phyloP scores from a whole-genome alignment of 2,888 invertebrate species.

The Drosophila antonietae region DNA sequence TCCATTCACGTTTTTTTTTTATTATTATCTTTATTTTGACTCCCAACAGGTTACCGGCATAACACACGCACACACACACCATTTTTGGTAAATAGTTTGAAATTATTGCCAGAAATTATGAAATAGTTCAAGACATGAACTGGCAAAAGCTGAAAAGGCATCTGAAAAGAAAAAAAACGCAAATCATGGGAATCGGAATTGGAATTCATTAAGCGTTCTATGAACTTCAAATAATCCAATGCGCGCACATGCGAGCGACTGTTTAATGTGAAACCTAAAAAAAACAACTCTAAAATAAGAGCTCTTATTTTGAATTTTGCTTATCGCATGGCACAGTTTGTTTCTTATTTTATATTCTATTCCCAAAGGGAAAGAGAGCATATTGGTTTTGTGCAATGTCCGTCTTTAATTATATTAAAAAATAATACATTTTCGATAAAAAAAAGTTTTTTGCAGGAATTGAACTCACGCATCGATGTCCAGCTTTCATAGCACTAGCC shows the following conservation, averaged over 20 bases:
- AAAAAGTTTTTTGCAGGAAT: no score
- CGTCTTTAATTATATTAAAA: no score
- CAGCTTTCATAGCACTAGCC: no score
- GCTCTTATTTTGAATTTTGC: slow-evolving; percentile 35
- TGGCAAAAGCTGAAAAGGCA: slow-evolving; percentile 49
- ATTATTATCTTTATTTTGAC: slow-evolving; percentile 28
- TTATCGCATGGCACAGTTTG: slow-evolving; percentile 38
- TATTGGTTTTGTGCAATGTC: no score
- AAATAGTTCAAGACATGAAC: slow-evolving; percentile 38
- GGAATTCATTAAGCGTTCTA: slow-evolving; percentile 55
- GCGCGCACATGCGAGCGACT: slow-evolving; percentile 13
- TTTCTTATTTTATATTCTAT: neutral
- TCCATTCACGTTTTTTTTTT: slow-evolving; percentile 63
- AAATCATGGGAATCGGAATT: slow-evolving; percentile 42
- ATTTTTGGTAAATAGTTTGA: slow-evolving; percentile 11
- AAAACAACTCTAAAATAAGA: slow-evolving; percentile 26
- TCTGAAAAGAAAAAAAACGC: slow-evolving; percentile 35
- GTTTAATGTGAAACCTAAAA: slow-evolving; percentile 8
- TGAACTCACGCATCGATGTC: no score
- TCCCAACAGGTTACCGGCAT: slow-evolving; percentile 43
- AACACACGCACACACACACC: slow-evolving; percentile 14
- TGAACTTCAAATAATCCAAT: slow-evolving; percentile 47
- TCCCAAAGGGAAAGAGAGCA: no score
- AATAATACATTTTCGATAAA: no score
- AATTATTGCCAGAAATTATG: slow-evolving; percentile 60